Evolutionary conservation across 1,140 invertebrate genomes (phyloP), one percentile per base, ranked within the genome.

Genomic region (Hyposmocoma kahamanoa): DNA sequence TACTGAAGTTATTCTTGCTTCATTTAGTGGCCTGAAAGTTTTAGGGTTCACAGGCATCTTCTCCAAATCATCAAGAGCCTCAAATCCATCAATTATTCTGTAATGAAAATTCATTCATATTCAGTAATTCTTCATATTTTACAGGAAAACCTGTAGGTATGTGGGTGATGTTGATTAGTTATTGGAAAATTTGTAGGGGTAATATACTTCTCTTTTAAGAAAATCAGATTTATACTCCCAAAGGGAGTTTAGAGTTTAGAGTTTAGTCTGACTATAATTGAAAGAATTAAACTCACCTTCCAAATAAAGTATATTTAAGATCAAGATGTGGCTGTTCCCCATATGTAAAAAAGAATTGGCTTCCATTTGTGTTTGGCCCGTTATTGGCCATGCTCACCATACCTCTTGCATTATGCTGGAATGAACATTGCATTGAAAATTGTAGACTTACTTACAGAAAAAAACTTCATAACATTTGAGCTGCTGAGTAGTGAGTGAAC

Each of bases 351-450:
- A 99, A 99, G 86, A 99, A 99, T 81, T 99, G 98, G 67, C 96
- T 97, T n/a, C 92, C 94, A 90, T 99, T 99, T n/a, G 96, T 96
- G 76, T 99, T 98, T 10, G 97, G 96, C 15, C 97, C 97, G 88
- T 96, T 98, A 73, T 98, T 99, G n/a, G 98, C 98, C 97, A 99
- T 98, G 10, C 97, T 98, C 0, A 99, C 86, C 38, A 95, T 92
- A 2, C 98, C 98, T 71, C 97, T 89, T 5, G 90, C 86, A 71
- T 90, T 94, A 72, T 98, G 97, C 93, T 95, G 65, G 3, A 89
- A 88, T 69, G 62, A 49, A 65, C n/a, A n/a, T n/a, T n/a, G n/a
- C n/a, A n/a, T n/a, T n/a, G n/a, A n/a, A n/a, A n/a, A n/a, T n/a
- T n/a, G n/a, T n/a, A n/a, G n/a, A n/a, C n/a, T n/a, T n/a, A n/a